Evolutionary conservation across 2,113 vertebrate species (phyloP), one percentile per base, ranked within the genome.

Genomic region (Colossoma macropomum): DNA sequence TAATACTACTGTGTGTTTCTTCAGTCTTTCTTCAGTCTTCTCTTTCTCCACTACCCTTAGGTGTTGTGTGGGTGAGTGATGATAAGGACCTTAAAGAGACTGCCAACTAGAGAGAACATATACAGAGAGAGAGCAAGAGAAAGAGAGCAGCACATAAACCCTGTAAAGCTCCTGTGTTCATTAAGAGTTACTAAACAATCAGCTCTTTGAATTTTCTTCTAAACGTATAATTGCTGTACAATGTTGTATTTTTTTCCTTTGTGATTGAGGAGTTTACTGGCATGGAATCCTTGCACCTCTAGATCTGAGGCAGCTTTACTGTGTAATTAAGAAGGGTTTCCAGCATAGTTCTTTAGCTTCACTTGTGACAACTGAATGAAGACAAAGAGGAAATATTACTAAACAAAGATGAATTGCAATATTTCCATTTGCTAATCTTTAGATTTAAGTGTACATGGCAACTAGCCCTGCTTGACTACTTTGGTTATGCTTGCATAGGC

Each of bases 121-220:
- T 34, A 72, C 52, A 74, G 5, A 69, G 34, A 79, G 23, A 75
- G 45, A 23, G n/a, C 73, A 23, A 78, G 69, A 84, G 56, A 81
- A n/a, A 54, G 62, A 81, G 65, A 75, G 48, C 17, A 23, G 16
- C 16, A 23, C 48, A 62, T 80, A 65, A 86, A 80, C 68, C 60
- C 25, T 65, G 75, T 76, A 75, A 80, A 80, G 28, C 41, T 75
- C 62, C 81, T 70, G 69, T 83, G 80, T 68, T 79, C 71, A 59
- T 83, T 77, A 86, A 75, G 63, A 72, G 5, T 75, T 83, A 56
- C 32, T 83, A 83, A 60, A 60, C 77, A 82, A 79, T 86, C 81
- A 52, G 69, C 16, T 79, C 80, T 83, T 78, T 83, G 63, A 45
- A 45, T 45, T 45, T 45, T 45, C 41, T 9, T 4, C 41, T 45